Conservation (phyloP, 92 coral and sea anemone species). For the Porites cylindrica region DNA sequence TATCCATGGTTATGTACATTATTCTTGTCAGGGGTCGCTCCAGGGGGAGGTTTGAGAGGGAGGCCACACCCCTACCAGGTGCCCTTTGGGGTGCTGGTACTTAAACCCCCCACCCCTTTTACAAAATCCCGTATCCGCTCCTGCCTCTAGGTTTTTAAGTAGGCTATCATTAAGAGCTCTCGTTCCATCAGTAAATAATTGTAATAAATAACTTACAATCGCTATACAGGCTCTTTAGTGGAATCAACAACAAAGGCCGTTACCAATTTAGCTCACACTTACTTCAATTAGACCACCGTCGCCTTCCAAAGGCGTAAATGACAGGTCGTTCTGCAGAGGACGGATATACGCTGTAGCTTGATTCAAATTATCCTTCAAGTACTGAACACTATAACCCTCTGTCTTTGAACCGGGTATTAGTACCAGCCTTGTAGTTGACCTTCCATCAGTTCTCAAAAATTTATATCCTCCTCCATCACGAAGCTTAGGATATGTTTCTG, state of each 20-base stretch:
- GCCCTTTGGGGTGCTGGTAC: constrained; percentile 16
- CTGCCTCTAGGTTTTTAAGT: not conserved
- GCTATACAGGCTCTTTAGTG: constrained; percentile 3
- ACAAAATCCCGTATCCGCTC: constrained; percentile 2
- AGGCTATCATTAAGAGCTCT: not conserved
- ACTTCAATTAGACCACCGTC: not conserved
- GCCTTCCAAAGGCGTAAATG: constrained; percentile 25
- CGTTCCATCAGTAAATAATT: not conserved
- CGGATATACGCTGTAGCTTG: constrained; percentile 32
- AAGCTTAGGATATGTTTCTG: constrained; percentile 38
- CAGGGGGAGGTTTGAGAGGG: constrained; percentile 10
- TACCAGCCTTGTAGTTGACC: constrained; percentile 22
- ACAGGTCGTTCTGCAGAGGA: constrained; percentile 29
- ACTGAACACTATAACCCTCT: constrained; percentile 37
- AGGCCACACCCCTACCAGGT: constrained; percentile 15
- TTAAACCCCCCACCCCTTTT: not conserved
- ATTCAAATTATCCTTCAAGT: constrained; percentile 32
- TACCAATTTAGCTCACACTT: constrained; percentile 14
- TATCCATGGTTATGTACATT: constrained; percentile 11
- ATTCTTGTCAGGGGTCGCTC: constrained; percentile 1
- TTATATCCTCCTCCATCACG: constrained; percentile 34
- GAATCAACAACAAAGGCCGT: constrained; percentile 1
- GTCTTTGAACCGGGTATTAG: constrained; percentile 34
- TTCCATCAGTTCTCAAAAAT: constrained; percentile 42
- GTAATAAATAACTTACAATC: not conserved